A percentile compares a stretch with the other conserved stretches of the same genome.
These are phyloP conservation scores for Chrysopilus asiliformis DNA, from an alignment of 2,888 invertebrate species.

Conservation along the genomic window DNA sequence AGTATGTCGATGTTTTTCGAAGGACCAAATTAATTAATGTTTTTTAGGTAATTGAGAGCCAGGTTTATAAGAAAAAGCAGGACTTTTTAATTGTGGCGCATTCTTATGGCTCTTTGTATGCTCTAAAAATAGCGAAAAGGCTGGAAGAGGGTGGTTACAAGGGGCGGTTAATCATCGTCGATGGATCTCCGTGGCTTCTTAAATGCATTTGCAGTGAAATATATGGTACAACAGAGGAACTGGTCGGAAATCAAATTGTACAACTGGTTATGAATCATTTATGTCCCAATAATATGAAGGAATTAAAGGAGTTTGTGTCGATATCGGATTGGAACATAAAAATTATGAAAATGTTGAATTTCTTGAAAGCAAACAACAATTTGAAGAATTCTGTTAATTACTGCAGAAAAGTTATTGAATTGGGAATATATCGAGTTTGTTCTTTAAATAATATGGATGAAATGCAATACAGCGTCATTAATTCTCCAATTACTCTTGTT, in stretches of 20 bases:
- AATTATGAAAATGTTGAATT: constrained; percentile 40
- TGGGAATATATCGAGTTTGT: too few relatives aligned
- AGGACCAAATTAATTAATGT: too few relatives aligned
- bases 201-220: not conserved
- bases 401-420: constrained; percentile 42
- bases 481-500: constrained; percentile 46
- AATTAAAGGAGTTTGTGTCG: constrained; percentile 24
- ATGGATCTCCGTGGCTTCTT: not conserved
- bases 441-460: constrained; percentile 37
- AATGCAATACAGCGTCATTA: constrained; percentile 37
- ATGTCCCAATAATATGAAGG: constrained; percentile 33
- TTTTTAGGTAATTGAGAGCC: not conserved
- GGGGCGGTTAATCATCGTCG: not conserved
- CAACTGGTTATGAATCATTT: not conserved
- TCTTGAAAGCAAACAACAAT: constrained; percentile 43
- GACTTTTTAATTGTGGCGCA: constrained; percentile 22
- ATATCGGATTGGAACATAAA: constrained; percentile 33
- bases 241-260: not conserved
- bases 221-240: not conserved
- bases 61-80: constrained; percentile 13
- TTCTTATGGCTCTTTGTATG: not conserved
- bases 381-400: constrained; percentile 38
- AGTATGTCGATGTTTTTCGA: too few relatives aligned
- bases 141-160: not conserved
- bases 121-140: not conserved